Percentiles rank a stretch among this genome's conserved stretches.
These are phyloP conservation scores for Vidua macroura DNA, from an alignment of 2,113 vertebrate species.

Conservation along the genomic window DNA sequence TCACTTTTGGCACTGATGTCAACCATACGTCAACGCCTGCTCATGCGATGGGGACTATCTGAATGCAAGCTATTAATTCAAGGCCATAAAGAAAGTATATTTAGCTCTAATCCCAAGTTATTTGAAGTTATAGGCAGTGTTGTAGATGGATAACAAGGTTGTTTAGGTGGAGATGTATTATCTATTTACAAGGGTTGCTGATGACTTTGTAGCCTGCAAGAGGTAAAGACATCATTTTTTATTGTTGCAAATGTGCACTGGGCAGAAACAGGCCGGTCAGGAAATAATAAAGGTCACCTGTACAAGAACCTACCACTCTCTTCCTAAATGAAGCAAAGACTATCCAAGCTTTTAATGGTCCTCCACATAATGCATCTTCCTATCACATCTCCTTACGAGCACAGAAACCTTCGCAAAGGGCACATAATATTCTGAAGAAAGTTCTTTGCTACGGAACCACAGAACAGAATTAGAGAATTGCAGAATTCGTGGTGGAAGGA, in stretches of 20 bases:
- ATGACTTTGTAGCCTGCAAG: neutral
- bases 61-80: slow-evolving; percentile 18
- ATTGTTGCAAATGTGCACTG: neutral
- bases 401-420: neutral
- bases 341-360: neutral
- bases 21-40: slow-evolving; percentile 19
- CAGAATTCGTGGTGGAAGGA: neutral
- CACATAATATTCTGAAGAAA: neutral
- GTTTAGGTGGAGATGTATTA: slow-evolving; percentile 14
- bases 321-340: neutral
- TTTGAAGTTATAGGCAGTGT: slow-evolving; percentile 11
- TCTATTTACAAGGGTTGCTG: slow-evolving; percentile 1
- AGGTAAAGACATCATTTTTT: neutral
- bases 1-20: slow-evolving; percentile 44
- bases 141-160: neutral
- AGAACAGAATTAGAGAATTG: neutral
- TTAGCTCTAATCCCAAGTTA: slow-evolving; percentile 5
- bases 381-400: neutral
- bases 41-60: neutral
- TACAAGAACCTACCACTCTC: neutral
- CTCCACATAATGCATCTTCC: neutral
- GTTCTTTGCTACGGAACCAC: neutral
- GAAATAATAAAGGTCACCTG: neutral
- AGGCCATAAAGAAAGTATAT: slow-evolving; percentile 32
- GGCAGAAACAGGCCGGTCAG: neutral